Percentiles rank a stretch among this genome's conserved stretches.
phyloP scores from a whole-genome alignment of 2,797 vertebrate genomes.

The Gephyroberyx darwinii region DNA sequence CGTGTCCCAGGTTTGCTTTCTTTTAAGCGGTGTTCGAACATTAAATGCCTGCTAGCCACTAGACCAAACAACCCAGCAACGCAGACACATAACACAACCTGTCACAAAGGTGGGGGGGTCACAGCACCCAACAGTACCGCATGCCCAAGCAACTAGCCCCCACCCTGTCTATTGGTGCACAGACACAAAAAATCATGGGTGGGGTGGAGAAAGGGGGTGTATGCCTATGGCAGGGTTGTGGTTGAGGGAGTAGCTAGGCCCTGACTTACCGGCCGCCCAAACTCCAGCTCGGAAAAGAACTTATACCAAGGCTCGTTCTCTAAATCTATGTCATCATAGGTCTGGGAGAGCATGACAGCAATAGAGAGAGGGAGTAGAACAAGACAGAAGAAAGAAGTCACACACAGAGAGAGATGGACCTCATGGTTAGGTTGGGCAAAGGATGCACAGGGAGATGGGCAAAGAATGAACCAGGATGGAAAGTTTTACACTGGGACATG shows the following conservation, averaged over 20 bases:
- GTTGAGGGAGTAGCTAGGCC: conserved; percentile 64
- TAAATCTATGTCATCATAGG: conserved; percentile 99
- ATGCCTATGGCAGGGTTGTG: conserved; percentile 61
- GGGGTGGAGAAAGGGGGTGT: conserved; percentile 63
- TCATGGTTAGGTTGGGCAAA: conserved; percentile 72
- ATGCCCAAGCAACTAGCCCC: conserved; percentile 76
- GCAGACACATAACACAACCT: conserved; percentile 58
- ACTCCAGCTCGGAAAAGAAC: conserved; percentile 99
- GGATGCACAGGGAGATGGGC: conserved; percentile 54
- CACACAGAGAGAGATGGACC: conserved; percentile 74
- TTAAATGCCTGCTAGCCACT: conserved; percentile 61
- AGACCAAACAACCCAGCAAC: conserved; percentile 60
- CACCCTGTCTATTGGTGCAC: conserved; percentile 61
- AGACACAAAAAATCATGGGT: conserved; percentile 46
- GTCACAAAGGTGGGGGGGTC: conserved; percentile 56
- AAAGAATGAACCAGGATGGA: conserved; percentile 64
- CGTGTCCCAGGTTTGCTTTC: conserved; percentile 11
- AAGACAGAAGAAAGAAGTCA: conserved; percentile 65
- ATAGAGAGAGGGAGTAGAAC: conserved; percentile 65
- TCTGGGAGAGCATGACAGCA: conserved; percentile 85
- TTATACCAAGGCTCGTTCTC: conserved; percentile 99
- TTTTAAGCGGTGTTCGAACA: conserved; percentile 18
- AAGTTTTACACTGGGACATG: conserved; percentile 44
- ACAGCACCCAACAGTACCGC: conserved; percentile 76
- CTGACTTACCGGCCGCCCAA: conserved; percentile 97